Conservation (phyloP, 37 sponge, comb jelly and placozoan genomes). For the Hormiphora californensis region DNA sequence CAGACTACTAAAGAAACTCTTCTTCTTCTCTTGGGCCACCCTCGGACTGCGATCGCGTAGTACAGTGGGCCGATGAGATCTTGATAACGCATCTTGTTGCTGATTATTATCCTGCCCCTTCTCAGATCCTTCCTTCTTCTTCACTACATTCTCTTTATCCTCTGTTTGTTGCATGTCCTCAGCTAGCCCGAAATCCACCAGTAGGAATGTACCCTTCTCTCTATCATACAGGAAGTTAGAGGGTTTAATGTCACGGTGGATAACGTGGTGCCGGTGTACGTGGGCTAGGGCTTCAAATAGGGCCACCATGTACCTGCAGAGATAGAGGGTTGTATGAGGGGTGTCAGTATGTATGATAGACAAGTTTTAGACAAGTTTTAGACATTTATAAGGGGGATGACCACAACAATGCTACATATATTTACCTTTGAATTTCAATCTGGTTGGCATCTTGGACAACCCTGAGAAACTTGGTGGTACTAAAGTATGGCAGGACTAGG, state of each 20-base stretch:
- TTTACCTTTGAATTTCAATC: background rate
- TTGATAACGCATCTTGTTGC: too few species aligned
- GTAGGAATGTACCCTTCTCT: constrained; percentile 59
- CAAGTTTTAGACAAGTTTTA: background rate
- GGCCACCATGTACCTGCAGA: constrained; percentile 72
- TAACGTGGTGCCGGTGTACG: constrained; percentile 75
- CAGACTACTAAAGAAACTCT: constrained; percentile 1
- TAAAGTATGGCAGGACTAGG: constrained; percentile 83
- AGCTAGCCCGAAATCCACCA: constrained; percentile 84
- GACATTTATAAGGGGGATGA: background rate
- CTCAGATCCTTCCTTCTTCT: background rate
- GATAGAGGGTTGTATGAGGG: constrained; percentile 57
- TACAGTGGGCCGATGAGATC: background rate
- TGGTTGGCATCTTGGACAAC: constrained; percentile 44
- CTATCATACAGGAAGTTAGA: constrained; percentile 93
- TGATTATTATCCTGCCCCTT: too few species aligned
- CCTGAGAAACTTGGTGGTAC: constrained; percentile 70
- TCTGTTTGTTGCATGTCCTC: constrained; percentile 34
- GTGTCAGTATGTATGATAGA: constrained; percentile 62
- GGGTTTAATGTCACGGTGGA: constrained; percentile 97
- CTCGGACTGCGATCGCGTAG: constrained; percentile 32
- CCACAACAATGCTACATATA: background rate
- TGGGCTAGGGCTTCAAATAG: constrained; percentile 74
- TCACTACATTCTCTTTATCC: constrained; percentile 23
- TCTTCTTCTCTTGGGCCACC: constrained; percentile 37